Conservation (phyloP, 2,113 vertebrate genomes). For the Himantopus leucocephalus region DNA sequence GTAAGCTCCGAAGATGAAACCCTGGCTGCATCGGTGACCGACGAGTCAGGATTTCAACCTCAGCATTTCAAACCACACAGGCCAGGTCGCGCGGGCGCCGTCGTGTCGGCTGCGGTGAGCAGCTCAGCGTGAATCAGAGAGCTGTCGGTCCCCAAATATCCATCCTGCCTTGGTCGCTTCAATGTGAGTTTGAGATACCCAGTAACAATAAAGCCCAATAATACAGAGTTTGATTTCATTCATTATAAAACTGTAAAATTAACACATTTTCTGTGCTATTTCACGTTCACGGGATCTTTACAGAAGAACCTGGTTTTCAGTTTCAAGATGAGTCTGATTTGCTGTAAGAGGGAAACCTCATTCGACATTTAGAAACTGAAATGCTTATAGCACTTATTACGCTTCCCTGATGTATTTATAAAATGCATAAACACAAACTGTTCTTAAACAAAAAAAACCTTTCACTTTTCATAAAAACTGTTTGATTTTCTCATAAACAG, state of each 20-base stretch:
- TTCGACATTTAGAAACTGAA: not conserved
- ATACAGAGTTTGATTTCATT: not conserved
- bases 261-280: not conserved
- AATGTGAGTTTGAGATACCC: not conserved
- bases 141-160: not conserved
- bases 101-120: rapidly evolving
- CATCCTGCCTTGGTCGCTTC: not conserved
- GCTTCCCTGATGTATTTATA: not conserved
- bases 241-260: not conserved
- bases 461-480: not conserved
- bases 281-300: not conserved
- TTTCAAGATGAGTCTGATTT: not conserved
- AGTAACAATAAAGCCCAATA: not conserved
- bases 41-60: not conserved
- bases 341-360: not conserved
- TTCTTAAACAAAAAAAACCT: not conserved
- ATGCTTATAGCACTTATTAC: not conserved
- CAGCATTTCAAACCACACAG: rapidly evolving
- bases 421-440: not conserved
- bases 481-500: not conserved
- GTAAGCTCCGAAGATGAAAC: not conserved
- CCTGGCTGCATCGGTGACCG: not conserved
- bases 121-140: not conserved
- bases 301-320: not conserved
- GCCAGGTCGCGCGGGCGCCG: not conserved